Evolutionary conservation across 2,113 vertebrate species (phyloP).

Genomic region (Genyomyrus donnyi): DNA sequence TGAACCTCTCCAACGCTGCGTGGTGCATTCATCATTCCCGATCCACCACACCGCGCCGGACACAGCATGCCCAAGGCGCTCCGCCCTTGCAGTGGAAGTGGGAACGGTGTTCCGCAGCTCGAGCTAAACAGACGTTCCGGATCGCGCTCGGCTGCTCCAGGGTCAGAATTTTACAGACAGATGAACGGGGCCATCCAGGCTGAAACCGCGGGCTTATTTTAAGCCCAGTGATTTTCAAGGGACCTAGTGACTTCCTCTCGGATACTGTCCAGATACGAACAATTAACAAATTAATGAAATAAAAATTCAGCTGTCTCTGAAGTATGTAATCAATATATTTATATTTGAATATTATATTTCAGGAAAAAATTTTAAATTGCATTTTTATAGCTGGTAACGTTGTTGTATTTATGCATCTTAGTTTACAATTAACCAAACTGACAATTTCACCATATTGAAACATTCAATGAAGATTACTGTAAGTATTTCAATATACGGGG

Average conservation of each 20-base stretch:
- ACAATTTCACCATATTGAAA: background rate
- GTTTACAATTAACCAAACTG: background rate
- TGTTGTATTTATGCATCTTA: background rate
- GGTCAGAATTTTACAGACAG: background rate
- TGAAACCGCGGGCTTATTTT: background rate
- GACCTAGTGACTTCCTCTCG: background rate
- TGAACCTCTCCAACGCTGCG: conserved; percentile 14
- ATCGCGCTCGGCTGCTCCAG: background rate
- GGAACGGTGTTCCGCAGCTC: conserved; percentile 48
- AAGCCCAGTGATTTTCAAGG: background rate
- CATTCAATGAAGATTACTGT: background rate
- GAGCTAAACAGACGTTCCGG: conserved; percentile 7
- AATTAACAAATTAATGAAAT: background rate
- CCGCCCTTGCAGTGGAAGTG: conserved; percentile 41
- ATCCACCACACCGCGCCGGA: conserved; percentile 50
- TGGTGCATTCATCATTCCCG: conserved; percentile 49
- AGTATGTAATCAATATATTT: background rate
- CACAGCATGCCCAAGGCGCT: conserved; percentile 16
- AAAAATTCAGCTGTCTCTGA: background rate
- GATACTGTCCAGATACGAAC: background rate
- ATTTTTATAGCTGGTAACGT: background rate
- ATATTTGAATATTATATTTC: background rate
- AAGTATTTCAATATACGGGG: too few species aligned
- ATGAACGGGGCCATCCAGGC: background rate
- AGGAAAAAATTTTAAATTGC: background rate